phyloP scores from a whole-genome alignment of 2,888 invertebrate species.

The Platynereis dumerilii region DNA sequence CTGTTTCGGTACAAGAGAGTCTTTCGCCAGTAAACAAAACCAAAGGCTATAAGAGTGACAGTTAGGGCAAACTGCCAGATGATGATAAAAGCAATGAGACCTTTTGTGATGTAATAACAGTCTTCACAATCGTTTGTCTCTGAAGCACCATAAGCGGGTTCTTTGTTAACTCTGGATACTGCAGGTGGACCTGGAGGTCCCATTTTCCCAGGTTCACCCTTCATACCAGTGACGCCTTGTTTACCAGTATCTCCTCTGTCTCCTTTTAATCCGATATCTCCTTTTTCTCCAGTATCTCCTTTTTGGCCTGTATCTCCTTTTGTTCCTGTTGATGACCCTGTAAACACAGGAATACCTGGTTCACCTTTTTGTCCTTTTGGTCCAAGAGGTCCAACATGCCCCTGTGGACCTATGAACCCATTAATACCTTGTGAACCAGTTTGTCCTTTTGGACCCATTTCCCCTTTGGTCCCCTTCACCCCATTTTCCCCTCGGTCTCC shows the following conservation, averaged over 20 bases:
- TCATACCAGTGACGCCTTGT: constrained; percentile 20
- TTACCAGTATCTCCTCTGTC: constrained; percentile 22
- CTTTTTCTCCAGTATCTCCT: constrained; percentile 7
- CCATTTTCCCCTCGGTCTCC: constrained; percentile 10
- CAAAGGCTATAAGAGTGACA: too few species aligned
- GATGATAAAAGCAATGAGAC: too few species aligned
- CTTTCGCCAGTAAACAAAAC: too few species aligned
- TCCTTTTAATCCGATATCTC: constrained; percentile 19
- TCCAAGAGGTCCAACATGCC: constrained; percentile 9
- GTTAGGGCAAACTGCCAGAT: too few species aligned
- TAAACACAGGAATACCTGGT: constrained; percentile 12
- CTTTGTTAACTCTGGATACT: too few species aligned
- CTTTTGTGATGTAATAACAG: too few species aligned
- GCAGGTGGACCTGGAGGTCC: too few species aligned
- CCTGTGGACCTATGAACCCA: constrained; percentile 14
- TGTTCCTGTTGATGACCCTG: constrained; percentile 7
- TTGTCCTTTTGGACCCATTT: background rate
- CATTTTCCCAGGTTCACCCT: too few species aligned
- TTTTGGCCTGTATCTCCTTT: constrained; percentile 14
- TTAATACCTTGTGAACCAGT: constrained; percentile 3
- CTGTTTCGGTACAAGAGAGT: too few species aligned
- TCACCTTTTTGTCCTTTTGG: constrained; percentile 16
- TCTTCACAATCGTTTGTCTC: too few species aligned
- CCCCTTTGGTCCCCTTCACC: background rate
- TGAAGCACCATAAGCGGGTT: too few species aligned